A percentile compares a stretch with the other conserved stretches of the same genome.
Evolutionary conservation across 2,888 invertebrate species (phyloP).

Genomic region (Ornithoptera priamus): DNA sequence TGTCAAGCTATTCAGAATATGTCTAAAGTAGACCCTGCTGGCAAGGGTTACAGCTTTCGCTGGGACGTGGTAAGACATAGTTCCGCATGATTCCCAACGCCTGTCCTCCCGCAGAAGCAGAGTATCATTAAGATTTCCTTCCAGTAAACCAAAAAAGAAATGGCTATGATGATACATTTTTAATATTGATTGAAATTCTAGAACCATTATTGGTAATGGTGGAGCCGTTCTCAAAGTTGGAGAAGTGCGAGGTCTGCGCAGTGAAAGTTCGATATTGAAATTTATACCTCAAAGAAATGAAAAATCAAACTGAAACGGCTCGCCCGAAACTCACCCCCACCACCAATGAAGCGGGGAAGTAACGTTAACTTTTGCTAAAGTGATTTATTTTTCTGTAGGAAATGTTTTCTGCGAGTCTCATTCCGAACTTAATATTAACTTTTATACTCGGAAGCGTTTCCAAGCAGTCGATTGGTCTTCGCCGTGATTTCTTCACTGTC

Average conservation of each 20-base stretch:
- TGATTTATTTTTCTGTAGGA: constrained; percentile 72
- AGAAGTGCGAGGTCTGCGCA: constrained; percentile 41
- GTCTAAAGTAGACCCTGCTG: too few species aligned
- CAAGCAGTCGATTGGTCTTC: constrained; percentile 56
- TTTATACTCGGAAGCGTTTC: constrained; percentile 40
- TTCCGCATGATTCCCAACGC: too few species aligned
- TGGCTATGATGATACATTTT: too few species aligned
- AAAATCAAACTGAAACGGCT: constrained; percentile 66
- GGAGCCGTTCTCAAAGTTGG: constrained; percentile 25
- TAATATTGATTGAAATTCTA: background rate
- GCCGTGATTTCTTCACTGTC: constrained; percentile 40
- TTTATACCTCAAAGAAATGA: constrained; percentile 68
- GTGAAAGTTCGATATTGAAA: constrained; percentile 75
- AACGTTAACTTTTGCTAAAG: constrained; percentile 61
- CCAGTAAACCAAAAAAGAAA: too few species aligned
- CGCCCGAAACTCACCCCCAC: constrained; percentile 68
- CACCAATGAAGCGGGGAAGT: constrained; percentile 60
- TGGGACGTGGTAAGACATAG: too few species aligned
- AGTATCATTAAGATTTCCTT: too few species aligned
- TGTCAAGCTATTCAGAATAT: too few species aligned
- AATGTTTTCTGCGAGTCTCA: constrained; percentile 49
- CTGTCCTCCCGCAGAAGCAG: too few species aligned
- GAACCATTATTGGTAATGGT: constrained; percentile 1
- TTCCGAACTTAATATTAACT: constrained; percentile 29
- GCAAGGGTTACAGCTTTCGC: too few species aligned